Evolutionary conservation across 2,888 invertebrate species (phyloP).

Genomic region (Synergus itoensis): DNA sequence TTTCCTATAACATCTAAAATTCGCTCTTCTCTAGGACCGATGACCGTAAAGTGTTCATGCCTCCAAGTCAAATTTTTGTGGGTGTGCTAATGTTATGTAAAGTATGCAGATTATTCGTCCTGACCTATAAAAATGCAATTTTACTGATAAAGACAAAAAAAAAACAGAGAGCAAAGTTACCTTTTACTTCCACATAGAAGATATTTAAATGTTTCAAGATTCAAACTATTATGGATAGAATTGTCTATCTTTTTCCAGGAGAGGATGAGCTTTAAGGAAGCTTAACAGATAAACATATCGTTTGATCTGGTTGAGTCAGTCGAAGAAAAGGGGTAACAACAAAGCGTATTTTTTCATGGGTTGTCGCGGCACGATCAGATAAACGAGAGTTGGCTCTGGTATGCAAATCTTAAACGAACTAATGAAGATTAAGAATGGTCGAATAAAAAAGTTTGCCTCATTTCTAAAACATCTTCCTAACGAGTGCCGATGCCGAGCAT

Average conservation of each 20-base stretch:
- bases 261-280: not conserved
- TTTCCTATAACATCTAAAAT: constrained; percentile 65
- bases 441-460: constrained; percentile 68
- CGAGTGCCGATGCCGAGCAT: constrained; percentile 69
- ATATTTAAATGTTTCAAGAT: too few relatives aligned
- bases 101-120: constrained; percentile 1
- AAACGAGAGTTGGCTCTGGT: constrained; percentile 69
- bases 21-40: constrained; percentile 52
- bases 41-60: constrained; percentile 47
- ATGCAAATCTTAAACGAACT: constrained; percentile 75
- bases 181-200: too few relatives aligned
- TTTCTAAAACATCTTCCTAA: constrained; percentile 74
- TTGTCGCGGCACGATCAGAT: constrained; percentile 73
- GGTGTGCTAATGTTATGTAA: constrained; percentile 29
- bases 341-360: constrained; percentile 62
- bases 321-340: constrained; percentile 31
- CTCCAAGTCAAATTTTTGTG: constrained; percentile 12
- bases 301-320: constrained; percentile 13
- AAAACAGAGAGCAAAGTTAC: not conserved
- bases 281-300: not conserved
- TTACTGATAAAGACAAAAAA: not conserved
- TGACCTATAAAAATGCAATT: constrained; percentile 26
- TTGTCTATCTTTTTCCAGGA: not conserved
- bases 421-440: constrained; percentile 76
- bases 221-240: not conserved